These are phyloP conservation scores for Melanostoma scalare DNA, from an alignment of 2,888 invertebrate genomes.

Conservation along the genomic window DNA sequence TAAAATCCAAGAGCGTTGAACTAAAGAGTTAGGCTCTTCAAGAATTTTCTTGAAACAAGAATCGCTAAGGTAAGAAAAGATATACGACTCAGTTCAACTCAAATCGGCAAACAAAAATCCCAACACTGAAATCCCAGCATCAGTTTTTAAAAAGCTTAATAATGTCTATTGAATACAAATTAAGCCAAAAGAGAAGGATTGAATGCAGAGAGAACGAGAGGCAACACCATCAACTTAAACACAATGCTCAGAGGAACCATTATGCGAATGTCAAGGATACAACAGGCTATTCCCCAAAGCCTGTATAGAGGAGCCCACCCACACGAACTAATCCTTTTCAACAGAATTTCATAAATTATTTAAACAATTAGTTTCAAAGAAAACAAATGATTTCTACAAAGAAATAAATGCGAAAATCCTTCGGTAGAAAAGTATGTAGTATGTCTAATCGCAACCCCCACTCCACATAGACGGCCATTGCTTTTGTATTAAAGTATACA, in stretches of 20 bases:
- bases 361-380: slow-evolving; percentile 48
- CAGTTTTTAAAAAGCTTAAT: slow-evolving; percentile 54
- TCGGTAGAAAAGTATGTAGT: neutral
- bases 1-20: too few species aligned
- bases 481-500: slow-evolving; percentile 5
- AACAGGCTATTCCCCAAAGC: neutral
- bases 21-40: too few species aligned
- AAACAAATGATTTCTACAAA: neutral
- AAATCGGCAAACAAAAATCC: neutral
- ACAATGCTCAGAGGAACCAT: slow-evolving; percentile 42
- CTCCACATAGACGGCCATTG: neutral
- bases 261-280: slow-evolving; percentile 65
- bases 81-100: neutral
- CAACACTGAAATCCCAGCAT: slow-evolving; percentile 33
- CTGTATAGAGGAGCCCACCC: too few species aligned
- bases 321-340: slow-evolving; percentile 35
- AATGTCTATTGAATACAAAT: slow-evolving; percentile 58
- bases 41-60: neutral
- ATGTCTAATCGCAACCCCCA: neutral
- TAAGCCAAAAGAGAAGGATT: slow-evolving; percentile 31
- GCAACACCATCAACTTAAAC: slow-evolving; percentile 7
- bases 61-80: slow-evolving; percentile 4
- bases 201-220: slow-evolving; percentile 26
- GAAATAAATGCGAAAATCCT: slow-evolving; percentile 2
- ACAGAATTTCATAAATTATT: slow-evolving; percentile 39